Conservation (phyloP, 2,888 invertebrate species). For the Gerris lacustris region DNA sequence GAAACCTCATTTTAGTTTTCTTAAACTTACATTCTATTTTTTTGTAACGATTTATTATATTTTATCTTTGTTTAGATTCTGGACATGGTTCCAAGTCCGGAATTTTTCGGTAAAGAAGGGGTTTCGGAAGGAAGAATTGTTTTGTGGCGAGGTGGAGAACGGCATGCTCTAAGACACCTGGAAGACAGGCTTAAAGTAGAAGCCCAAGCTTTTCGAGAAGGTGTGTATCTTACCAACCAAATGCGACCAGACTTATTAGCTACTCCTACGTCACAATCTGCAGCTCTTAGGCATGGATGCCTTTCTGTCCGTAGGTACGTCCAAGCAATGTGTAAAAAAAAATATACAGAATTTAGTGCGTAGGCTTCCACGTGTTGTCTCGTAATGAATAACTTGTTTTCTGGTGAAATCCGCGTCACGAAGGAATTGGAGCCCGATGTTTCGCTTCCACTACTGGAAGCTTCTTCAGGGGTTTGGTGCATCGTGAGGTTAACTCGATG, state of each 20-base stretch:
- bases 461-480: no score
- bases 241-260: constrained; percentile 53
- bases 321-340: no score
- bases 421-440: no score
- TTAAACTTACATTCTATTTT: no score
- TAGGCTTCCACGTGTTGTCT: no score
- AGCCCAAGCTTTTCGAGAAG: constrained; percentile 39
- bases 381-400: no score
- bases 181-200: constrained; percentile 43
- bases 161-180: constrained; percentile 46
- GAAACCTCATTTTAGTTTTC: no score
- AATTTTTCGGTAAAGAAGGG: constrained; percentile 44
- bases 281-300: constrained; percentile 58
- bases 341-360: no score
- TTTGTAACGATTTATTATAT: no score
- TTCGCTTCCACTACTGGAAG: no score
- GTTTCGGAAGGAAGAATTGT: constrained; percentile 44
- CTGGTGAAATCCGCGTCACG: no score
- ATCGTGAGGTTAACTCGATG: no score
- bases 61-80: constrained; percentile 23
- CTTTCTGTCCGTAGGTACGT: constrained; percentile 50
- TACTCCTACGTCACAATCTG: constrained; percentile 54
- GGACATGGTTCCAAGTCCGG: constrained; percentile 43
- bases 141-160: constrained; percentile 56
- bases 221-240: constrained; percentile 56